Percentiles rank a stretch among this genome's conserved stretches.
Evolutionary conservation across 2,888 invertebrate genomes (phyloP).

Genomic region (Allacma fusca): DNA sequence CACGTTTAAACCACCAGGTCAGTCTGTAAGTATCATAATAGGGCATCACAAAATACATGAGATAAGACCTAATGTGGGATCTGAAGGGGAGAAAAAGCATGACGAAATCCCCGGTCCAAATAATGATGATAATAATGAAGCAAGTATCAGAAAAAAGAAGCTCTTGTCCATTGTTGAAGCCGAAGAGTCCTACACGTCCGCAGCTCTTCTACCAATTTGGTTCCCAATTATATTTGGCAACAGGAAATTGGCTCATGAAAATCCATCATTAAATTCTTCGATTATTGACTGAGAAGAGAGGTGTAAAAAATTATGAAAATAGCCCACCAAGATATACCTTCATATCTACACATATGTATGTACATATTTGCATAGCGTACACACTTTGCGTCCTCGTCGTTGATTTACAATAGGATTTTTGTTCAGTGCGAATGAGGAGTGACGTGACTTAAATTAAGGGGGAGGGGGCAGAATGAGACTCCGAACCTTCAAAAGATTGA

Average conservation of each 20-base stretch:
- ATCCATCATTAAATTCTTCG: conserved; percentile 6
- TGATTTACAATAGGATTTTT: too few species aligned
- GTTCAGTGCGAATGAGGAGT: background rate
- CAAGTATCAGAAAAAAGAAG: conserved; percentile 25
- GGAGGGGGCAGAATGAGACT: background rate
- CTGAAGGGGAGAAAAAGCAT: background rate
- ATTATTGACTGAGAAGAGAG: background rate
- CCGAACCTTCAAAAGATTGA: background rate
- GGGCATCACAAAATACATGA: background rate
- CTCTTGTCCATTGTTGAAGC: conserved; percentile 52
- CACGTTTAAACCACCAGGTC: conserved; percentile 47
- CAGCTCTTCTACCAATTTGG: conserved; percentile 60
- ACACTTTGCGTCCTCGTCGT: too few species aligned
- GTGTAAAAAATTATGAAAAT: background rate
- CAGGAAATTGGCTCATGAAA: conserved; percentile 29
- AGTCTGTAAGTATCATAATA: conserved; percentile 45
- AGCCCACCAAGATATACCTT: background rate
- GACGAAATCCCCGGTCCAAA: background rate
- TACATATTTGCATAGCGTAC: too few species aligned
- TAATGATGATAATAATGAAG: background rate
- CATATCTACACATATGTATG: background rate
- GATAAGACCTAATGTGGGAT: background rate
- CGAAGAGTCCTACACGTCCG: conserved; percentile 55
- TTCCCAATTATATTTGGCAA: conserved; percentile 59
- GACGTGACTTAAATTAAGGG: conserved; percentile 1